phyloP scores from a whole-genome alignment of 2,797 vertebrate genomes.

The Sebastes cheni region DNA sequence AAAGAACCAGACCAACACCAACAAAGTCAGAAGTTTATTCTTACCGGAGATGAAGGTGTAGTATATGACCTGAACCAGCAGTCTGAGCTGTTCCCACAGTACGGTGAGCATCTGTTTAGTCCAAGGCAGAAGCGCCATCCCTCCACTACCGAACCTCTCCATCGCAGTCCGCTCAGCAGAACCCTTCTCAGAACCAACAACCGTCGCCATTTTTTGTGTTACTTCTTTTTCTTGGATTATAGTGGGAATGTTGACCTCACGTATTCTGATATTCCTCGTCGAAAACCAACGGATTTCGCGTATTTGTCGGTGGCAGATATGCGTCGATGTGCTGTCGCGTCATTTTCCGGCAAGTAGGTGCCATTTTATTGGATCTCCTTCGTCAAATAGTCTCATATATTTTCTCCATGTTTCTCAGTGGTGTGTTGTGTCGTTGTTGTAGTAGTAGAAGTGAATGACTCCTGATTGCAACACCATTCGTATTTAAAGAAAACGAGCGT shows the following conservation, averaged over 20 bases:
- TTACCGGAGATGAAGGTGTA: slow-evolving; percentile 82
- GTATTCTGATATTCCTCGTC: slow-evolving; percentile 82
- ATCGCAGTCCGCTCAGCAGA: slow-evolving; percentile 60
- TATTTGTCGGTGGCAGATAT: slow-evolving; percentile 49
- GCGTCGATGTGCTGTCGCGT: slow-evolving; percentile 57
- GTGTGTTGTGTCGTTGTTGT: slow-evolving; percentile 2
- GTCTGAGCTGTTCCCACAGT: slow-evolving; percentile 82
- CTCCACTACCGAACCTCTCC: slow-evolving; percentile 74
- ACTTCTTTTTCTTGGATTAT: neutral
- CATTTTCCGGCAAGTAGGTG: slow-evolving; percentile 61
- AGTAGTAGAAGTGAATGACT: slow-evolving; percentile 36
- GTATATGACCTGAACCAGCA: slow-evolving; percentile 83
- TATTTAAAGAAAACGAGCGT: neutral
- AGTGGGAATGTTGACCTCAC: slow-evolving; percentile 58
- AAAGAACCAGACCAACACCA: too few species aligned
- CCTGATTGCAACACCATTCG: neutral
- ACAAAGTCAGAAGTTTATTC: neutral
- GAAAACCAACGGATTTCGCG: slow-evolving; percentile 59
- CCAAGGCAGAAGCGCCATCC: slow-evolving; percentile 81
- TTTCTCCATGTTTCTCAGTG: slow-evolving; percentile 63
- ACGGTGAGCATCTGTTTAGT: slow-evolving; percentile 80
- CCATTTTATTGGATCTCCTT: slow-evolving; percentile 44
- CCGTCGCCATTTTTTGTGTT: slow-evolving; percentile 65
- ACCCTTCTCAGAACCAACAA: slow-evolving; percentile 21
- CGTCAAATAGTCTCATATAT: slow-evolving; percentile 42